Conservation (phyloP, 2,797 vertebrate species). For the Thunnus albacares region DNA sequence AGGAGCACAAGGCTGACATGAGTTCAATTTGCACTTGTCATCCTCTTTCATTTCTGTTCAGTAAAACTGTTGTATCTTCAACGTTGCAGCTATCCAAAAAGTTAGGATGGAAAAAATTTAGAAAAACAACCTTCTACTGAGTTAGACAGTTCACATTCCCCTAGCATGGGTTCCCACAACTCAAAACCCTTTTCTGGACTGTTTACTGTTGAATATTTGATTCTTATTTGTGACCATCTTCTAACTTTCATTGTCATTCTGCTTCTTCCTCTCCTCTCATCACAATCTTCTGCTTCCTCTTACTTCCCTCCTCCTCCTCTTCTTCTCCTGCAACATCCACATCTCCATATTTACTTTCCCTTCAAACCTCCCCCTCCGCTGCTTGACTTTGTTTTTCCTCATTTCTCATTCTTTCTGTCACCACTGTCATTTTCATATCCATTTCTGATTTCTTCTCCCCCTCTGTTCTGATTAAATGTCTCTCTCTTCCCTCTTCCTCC, state of each 20-base stretch:
- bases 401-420: conserved; percentile 3
- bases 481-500: not conserved
- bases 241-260: not conserved
- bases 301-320: not conserved
- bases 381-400: not conserved
- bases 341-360: not conserved
- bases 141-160: not conserved
- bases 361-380: not conserved
- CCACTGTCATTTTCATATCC: not conserved
- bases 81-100: not conserved
- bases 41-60: conserved; percentile 10
- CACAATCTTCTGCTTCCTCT: not conserved
- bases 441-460: not conserved
- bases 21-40: conserved; percentile 33
- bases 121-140: not conserved
- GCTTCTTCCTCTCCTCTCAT: too few relatives aligned
- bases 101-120: not conserved
- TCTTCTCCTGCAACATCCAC: not conserved
- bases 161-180: not conserved
- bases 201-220: conserved; percentile 6
- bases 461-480: not conserved
- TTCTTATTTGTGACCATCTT: not conserved
- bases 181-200: not conserved
- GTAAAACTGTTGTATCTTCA: not conserved
- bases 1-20: conserved; percentile 20